These are phyloP conservation scores for Galbula dea DNA, from an alignment of 2,113 vertebrate species.

Conservation along the genomic window DNA sequence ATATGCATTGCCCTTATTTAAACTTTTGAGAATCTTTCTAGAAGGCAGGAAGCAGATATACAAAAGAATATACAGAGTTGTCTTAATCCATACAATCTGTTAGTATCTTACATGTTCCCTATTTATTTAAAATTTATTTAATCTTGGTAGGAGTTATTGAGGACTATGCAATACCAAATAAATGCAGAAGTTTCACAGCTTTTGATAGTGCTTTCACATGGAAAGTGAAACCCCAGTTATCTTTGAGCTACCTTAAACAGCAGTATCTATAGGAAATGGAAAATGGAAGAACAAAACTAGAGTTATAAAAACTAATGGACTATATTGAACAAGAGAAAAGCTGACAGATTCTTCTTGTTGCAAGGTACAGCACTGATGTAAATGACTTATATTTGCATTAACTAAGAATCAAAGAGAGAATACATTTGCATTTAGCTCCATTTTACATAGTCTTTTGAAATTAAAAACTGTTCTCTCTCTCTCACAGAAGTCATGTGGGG, in stretches of 20 bases:
- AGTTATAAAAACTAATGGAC: neutral
- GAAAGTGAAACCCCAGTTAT: neutral
- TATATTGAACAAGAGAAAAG: neutral
- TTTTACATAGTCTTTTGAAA: neutral
- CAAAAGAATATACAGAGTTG: neutral
- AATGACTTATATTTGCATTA: neutral
- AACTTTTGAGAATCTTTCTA: neutral
- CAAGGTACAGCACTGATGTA: neutral
- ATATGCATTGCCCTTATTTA: neutral
- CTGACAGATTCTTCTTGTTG: neutral
- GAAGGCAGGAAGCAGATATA: neutral
- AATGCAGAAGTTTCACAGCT: neutral
- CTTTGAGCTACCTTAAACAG: neutral
- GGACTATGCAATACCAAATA: neutral
- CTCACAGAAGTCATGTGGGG: neutral
- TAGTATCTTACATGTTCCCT: fast-evolving
- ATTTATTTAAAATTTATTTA: neutral
- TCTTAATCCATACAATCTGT: neutral
- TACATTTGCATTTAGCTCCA: neutral
- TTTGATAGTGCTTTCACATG: neutral
- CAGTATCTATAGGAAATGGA: neutral
- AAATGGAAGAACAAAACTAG: neutral
- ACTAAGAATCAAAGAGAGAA: neutral
- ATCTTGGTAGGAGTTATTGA: neutral
- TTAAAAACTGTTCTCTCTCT: neutral